A percentile compares a stretch with the other conserved stretches of the same genome.
phyloP scores from a whole-genome alignment of 1,140 invertebrate species.

The Platyscapa corneri region DNA sequence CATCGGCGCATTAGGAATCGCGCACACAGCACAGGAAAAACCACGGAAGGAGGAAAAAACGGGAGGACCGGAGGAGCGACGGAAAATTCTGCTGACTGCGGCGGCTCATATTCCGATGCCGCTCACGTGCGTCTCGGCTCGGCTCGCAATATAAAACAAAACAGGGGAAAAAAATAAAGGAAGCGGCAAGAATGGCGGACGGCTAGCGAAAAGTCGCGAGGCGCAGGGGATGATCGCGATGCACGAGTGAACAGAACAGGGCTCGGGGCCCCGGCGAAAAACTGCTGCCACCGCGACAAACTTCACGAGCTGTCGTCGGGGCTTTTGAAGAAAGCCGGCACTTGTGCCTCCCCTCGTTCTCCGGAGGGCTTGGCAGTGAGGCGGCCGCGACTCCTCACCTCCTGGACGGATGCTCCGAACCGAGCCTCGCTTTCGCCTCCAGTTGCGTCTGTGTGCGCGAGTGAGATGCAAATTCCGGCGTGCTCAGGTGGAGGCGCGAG shows the following conservation, averaged over 20 bases:
- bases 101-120: slow-evolving; percentile 26
- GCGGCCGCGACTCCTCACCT: neutral
- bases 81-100: slow-evolving; percentile 52
- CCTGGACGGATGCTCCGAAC: neutral
- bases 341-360: neutral
- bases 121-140: slow-evolving; percentile 50
- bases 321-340: neutral
- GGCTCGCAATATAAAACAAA: slow-evolving; percentile 45
- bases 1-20: neutral
- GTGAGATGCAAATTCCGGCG: neutral
- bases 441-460: no score
- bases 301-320: neutral
- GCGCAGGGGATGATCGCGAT: slow-evolving; percentile 43
- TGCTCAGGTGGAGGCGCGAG: neutral
- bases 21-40: neutral
- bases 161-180: slow-evolving; percentile 12
- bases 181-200: neutral
- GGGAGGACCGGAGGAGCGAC: neutral
- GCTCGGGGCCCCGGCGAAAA: no score
- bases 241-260: slow-evolving; percentile 36
- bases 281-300: slow-evolving; percentile 41
- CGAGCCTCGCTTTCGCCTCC: no score
- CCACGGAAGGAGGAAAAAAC: neutral
- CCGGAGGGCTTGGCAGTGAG: neutral
- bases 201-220: slow-evolving; percentile 12